Conservation (phyloP, 1,140 invertebrate species). For the Brachionus plicatilis region DNA sequence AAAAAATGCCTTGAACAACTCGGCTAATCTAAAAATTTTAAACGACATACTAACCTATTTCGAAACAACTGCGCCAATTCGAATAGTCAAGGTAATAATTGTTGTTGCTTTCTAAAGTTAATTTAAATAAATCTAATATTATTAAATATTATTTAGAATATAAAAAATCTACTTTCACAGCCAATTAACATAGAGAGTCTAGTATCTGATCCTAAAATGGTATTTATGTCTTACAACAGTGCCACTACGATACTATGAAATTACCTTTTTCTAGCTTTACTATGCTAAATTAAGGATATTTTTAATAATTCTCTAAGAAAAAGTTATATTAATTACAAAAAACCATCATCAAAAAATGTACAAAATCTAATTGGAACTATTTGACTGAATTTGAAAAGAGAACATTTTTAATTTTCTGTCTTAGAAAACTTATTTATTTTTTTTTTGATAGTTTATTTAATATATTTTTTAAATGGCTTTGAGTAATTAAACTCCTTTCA, state of each 20-base stretch:
- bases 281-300: not conserved
- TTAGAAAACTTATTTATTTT: no score
- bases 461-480: no score
- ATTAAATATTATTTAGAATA: constrained; percentile 42
- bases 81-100: constrained; percentile 15
- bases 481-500: no score
- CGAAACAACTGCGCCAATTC: constrained; percentile 43
- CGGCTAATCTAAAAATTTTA: constrained; percentile 34
- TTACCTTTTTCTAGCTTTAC: no score
- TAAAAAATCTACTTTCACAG: constrained; percentile 45
- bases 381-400: no score
- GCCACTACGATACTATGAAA: no score
- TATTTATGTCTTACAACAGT: constrained; percentile 35
- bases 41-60: constrained; percentile 48
- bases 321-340: no score
- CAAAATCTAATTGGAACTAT: no score
- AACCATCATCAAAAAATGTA: no score
- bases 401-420: no score
- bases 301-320: no score
- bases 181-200: constrained; percentile 45
- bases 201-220: constrained; percentile 44
- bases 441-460: no score
- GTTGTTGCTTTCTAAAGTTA: constrained; percentile 43
- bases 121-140: not conserved
- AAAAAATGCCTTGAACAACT: not conserved